Evolutionary conservation across 1,140 invertebrate genomes (phyloP), one percentile per base, ranked within the genome.

Genomic region (Platorchestia sp.): DNA sequence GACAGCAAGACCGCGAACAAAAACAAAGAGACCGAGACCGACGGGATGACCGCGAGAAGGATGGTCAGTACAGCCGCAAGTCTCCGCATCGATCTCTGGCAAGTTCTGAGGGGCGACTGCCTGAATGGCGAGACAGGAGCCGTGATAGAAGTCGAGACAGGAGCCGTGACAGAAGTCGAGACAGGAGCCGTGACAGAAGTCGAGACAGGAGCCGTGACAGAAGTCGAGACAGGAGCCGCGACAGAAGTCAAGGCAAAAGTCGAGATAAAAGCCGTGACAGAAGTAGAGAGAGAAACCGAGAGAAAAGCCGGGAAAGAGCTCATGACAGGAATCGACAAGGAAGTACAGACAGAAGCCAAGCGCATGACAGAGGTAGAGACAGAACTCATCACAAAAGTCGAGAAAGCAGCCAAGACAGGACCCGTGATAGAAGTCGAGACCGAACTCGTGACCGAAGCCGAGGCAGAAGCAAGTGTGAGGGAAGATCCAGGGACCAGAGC

Each of bases 201-300:
- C 95, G 44, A 14, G 95, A 95, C 5, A 95, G 59, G 42, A 75
- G 95, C 95, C 7, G 45, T 3, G 36, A 36, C 10, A 36, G 3
- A 42, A 75, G 1, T 45, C 95, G 6, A 14, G 45, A 45, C 10
- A 95, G 36, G 42, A 42, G 7, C 43, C 93, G 7, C 7, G 6
- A 6, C 36, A 95, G 51, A 36, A 53, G 14, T 43, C 93, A 36
- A 10, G 51, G n/a, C 36, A 95, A 42, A 53, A 95, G 43, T 53
- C 93, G 7, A 53, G 40, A 44, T 6, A 95, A 44, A 53, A 53
- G 93, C 41, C 93, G 43, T 95, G 90, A 93, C 14, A 93, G n/a
- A 45, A 93, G 90, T 45, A 14, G 14, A 45, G n/a, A 93, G 90
- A 93, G 45, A 93, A 93, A n/a, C 90, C 90, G n/a, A 45, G 45